phyloP scores from a whole-genome alignment of 2,888 invertebrate genomes.

The Baccha elongata region DNA sequence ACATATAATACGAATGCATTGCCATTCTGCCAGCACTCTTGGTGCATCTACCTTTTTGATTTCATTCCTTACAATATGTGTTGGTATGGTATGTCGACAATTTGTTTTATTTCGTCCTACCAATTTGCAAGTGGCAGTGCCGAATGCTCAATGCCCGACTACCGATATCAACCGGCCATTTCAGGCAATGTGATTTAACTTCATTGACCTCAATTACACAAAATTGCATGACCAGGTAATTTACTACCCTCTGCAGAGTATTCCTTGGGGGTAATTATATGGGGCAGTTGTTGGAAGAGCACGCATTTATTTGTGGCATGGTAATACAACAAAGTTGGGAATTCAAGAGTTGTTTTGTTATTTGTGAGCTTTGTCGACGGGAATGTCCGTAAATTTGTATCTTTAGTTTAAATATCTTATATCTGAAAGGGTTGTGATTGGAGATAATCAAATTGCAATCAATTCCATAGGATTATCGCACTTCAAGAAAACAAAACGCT shows the following conservation, averaged over 20 bases:
- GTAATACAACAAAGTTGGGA: too few species aligned
- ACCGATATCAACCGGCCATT: background rate
- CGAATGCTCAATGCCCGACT: background rate
- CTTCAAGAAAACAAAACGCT: too few species aligned
- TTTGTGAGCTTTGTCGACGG: too few species aligned
- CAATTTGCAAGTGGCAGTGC: background rate
- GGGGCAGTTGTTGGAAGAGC: slow-evolving; percentile 51
- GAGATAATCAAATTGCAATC: too few species aligned
- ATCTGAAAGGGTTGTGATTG: too few species aligned
- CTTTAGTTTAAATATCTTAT: too few species aligned
- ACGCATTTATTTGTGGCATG: slow-evolving; percentile 60
- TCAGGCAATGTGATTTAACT: slow-evolving; percentile 61
- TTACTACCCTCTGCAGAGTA: slow-evolving; percentile 55
- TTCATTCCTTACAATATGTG: background rate
- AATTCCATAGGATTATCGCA: too few species aligned
- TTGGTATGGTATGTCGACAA: background rate
- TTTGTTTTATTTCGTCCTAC: background rate
- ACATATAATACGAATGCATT: slow-evolving; percentile 34
- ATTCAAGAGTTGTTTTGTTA: too few species aligned
- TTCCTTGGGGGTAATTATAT: slow-evolving; percentile 69
- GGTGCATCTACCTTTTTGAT: background rate
- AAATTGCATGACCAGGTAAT: slow-evolving; percentile 71
- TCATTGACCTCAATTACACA: slow-evolving; percentile 64
- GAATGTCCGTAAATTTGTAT: too few species aligned
- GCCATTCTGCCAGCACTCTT: slow-evolving; percentile 1